phyloP scores from a whole-genome alignment of 2,888 invertebrate genomes.

The Metellina segmentata region DNA sequence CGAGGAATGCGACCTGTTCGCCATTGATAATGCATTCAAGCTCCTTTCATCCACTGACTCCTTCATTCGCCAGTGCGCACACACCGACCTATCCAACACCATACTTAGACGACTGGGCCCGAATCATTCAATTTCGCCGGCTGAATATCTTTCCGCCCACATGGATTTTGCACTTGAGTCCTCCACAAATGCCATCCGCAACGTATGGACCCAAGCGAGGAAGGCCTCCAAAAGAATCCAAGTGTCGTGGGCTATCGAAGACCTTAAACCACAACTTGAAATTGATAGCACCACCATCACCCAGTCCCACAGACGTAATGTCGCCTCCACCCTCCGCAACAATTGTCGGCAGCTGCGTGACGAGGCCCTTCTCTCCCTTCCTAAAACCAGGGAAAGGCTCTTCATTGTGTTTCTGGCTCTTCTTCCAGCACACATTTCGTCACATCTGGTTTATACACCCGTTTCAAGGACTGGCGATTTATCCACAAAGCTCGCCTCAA shows the following conservation, averaged over 20 bases:
- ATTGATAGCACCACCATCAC: not conserved
- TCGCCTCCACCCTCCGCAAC: not conserved
- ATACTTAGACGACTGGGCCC: not conserved
- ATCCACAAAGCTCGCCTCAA: not conserved
- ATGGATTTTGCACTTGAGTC: not conserved
- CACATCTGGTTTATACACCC: not conserved
- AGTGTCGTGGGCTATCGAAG: not conserved
- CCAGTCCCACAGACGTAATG: not conserved
- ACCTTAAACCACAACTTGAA: not conserved
- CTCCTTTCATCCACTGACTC: not conserved
- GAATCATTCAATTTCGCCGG: not conserved
- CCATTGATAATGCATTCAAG: not conserved
- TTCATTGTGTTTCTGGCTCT: not conserved
- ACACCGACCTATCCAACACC: not conserved
- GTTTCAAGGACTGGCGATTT: not conserved
- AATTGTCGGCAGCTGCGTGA: not conserved
- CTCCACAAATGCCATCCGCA: not conserved
- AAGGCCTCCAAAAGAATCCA: not conserved
- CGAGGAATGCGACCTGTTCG: not conserved
- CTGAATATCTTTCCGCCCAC: not conserved
- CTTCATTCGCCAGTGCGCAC: not conserved
- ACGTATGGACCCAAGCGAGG: not conserved
- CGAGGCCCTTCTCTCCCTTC: not conserved
- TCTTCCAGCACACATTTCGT: not conserved
- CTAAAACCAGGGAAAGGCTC: not conserved